A percentile compares a stretch with the other conserved stretches of the same genome.
Evolutionary conservation across 1,140 invertebrate species (phyloP).

Genomic region (Brachionus calyciflorus): DNA sequence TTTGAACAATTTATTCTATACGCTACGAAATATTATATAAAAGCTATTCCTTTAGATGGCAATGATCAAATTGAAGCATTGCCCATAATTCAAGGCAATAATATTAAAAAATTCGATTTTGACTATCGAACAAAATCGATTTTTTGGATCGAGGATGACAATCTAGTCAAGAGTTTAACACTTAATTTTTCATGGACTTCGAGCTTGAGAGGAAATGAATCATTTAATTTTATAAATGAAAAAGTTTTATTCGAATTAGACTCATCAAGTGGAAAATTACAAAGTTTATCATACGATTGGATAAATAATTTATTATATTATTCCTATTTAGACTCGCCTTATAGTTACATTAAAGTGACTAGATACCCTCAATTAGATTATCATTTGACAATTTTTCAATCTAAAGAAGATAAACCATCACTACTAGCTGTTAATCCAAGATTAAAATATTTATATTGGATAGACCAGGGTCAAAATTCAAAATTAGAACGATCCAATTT

Average conservation of each 20-base stretch:
- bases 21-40: background rate
- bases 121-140: slow-evolving; percentile 18
- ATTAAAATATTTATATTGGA: slow-evolving; percentile 80
- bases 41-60: background rate
- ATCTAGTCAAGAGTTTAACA: background rate
- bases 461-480: slow-evolving; percentile 94
- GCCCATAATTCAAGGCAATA: background rate
- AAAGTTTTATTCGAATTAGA: background rate
- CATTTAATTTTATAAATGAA: background rate
- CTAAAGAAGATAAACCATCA: slow-evolving; percentile 72
- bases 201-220: background rate
- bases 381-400: background rate
- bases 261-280: background rate
- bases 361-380: slow-evolving; percentile 8
- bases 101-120: slow-evolving; percentile 20
- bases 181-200: background rate
- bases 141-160: slow-evolving; percentile 30
- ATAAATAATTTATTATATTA: slow-evolving; percentile 19
- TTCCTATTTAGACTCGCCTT: background rate
- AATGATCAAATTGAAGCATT: background rate
- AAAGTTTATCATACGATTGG: slow-evolving; percentile 29
- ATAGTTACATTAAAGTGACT: slow-evolving; percentile 28
- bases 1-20: slow-evolving; percentile 29
- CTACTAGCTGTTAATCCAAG: slow-evolving; percentile 90
- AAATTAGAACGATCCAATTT: slow-evolving; percentile 83